Evolutionary conservation across 2,113 vertebrate genomes (phyloP), one percentile per base, ranked within the genome.

Genomic region (Toxotes jaculatrix): DNA sequence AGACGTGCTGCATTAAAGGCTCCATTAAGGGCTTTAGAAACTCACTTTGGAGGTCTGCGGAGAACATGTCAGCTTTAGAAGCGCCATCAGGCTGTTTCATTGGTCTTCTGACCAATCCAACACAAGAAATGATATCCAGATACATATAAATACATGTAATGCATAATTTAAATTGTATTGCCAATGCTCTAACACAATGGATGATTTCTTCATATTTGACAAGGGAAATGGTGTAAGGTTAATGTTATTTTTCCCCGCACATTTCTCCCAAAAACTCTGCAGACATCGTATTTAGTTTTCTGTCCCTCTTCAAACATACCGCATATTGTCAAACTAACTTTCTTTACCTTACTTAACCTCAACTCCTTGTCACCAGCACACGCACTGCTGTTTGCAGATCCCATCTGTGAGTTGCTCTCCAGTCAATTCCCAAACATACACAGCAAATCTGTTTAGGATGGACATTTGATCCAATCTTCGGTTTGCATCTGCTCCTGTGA

Each of bases 401-500:
- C 68, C 64, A 80, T 88, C 79, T 86, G 77, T 4, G 0, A 63
- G 62, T 60, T 60, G 38, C 64, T 61, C 19, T 78, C 78, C n/a
- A 74, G 59, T 87, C 82, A 80, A 79, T 88, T 89, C 75, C 82
- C 90, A 82, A 90, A 88, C 82, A 88, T 64, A 70, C 62, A 38
- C 65, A 14, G 80, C 64, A 91, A 93, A 93, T 93, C 83, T 71
- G 82, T 90, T 93, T 92, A 88, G 82, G 80, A 83, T 64, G 80
- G 90, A 83, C 77, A 86, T 89, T 89, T 88, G 90, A 93, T 93
- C 88, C 83, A 92, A 93, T 94, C 89, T 89, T 23, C 21, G 53
- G 77, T 80, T 82, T 78, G 87, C 84, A 84, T 92, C 91, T 93
- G 91, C 81, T 84, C 55, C 49, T 57, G 42, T 87, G 86, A 80